Evolutionary conservation across 2,797 vertebrate genomes (phyloP).

Genomic region (Kryptopterus vitreolus): DNA sequence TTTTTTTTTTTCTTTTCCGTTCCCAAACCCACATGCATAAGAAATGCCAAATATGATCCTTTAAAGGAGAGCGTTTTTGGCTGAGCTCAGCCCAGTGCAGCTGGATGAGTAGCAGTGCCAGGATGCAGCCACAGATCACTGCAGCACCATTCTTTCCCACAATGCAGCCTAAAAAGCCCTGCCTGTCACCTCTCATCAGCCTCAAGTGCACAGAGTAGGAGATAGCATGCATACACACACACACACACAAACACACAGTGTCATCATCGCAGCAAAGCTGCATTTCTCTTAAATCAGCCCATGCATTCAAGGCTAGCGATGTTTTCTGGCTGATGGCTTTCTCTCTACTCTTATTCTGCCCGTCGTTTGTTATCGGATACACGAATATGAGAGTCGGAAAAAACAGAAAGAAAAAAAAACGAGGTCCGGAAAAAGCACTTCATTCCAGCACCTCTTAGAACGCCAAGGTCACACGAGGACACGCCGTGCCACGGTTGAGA

Average conservation of each 20-base stretch:
- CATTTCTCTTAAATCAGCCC: slow-evolving; percentile 49
- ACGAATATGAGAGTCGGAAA: slow-evolving; percentile 4
- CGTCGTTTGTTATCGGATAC: slow-evolving; percentile 5
- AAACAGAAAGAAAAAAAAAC: background rate
- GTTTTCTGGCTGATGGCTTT: slow-evolving; percentile 41
- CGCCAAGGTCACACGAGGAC: background rate
- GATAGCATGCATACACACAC: slow-evolving; percentile 39
- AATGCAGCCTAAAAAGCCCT: slow-evolving; percentile 51
- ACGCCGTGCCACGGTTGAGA: slow-evolving; percentile 8
- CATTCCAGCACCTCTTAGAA: background rate
- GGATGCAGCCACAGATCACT: slow-evolving; percentile 30
- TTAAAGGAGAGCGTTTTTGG: slow-evolving; percentile 5
- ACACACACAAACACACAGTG: slow-evolving; percentile 37
- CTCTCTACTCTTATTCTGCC: background rate
- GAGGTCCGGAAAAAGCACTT: background rate
- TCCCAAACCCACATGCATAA: slow-evolving; percentile 10
- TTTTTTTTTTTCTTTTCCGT: too few relatives aligned
- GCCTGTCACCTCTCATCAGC: slow-evolving; percentile 52
- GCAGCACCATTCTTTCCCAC: slow-evolving; percentile 34
- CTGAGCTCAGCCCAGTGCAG: slow-evolving; percentile 29
- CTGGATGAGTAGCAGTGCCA: slow-evolving; percentile 36
- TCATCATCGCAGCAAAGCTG: slow-evolving; percentile 53
- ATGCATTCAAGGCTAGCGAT: slow-evolving; percentile 46
- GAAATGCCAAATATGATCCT: slow-evolving; percentile 4
- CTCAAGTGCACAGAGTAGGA: slow-evolving; percentile 37